phyloP scores from a whole-genome alignment of 2,888 invertebrate species.

The Celastrina argiolus region DNA sequence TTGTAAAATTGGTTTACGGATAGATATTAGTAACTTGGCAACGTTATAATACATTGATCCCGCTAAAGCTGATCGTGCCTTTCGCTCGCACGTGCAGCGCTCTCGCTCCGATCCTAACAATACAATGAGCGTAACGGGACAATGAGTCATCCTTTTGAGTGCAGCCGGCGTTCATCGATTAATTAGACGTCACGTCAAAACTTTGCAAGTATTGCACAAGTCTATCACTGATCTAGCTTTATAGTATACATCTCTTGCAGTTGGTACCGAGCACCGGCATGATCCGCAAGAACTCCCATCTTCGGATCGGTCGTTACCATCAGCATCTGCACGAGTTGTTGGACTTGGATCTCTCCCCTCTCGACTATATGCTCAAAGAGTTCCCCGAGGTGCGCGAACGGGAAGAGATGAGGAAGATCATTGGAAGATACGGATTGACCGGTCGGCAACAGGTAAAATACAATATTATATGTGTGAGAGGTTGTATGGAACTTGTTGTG shows the following conservation, averaged over 20 bases:
- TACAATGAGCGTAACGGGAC: too few relatives aligned
- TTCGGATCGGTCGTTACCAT: slow-evolving; percentile 98
- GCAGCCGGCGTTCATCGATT: too few relatives aligned
- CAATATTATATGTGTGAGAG: too few relatives aligned
- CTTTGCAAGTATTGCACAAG: not conserved
- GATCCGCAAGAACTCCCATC: slow-evolving; percentile 98
- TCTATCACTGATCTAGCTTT: not conserved
- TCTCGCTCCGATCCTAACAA: too few relatives aligned
- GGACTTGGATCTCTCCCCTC: slow-evolving; percentile 94
- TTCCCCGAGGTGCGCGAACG: slow-evolving; percentile 98
- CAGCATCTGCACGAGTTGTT: slow-evolving; percentile 98
- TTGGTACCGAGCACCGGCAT: slow-evolving; percentile 96
- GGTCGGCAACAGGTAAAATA: slow-evolving; percentile 93
- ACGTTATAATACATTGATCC: too few relatives aligned
- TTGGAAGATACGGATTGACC: slow-evolving; percentile 97
- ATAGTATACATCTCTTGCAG: slow-evolving; percentile 54
- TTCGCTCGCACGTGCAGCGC: too few relatives aligned
- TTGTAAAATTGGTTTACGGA: too few relatives aligned
- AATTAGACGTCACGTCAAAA: too few relatives aligned
- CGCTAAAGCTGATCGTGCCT: too few relatives aligned
- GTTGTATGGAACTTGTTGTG: not conserved
- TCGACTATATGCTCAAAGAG: slow-evolving; percentile 98
- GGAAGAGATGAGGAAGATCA: slow-evolving; percentile 99
- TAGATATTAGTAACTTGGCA: too few relatives aligned
- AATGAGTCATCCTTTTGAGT: too few relatives aligned